Evolutionary conservation across 2,797 vertebrate species (phyloP).

Genomic region (Syndactyla subalaris): DNA sequence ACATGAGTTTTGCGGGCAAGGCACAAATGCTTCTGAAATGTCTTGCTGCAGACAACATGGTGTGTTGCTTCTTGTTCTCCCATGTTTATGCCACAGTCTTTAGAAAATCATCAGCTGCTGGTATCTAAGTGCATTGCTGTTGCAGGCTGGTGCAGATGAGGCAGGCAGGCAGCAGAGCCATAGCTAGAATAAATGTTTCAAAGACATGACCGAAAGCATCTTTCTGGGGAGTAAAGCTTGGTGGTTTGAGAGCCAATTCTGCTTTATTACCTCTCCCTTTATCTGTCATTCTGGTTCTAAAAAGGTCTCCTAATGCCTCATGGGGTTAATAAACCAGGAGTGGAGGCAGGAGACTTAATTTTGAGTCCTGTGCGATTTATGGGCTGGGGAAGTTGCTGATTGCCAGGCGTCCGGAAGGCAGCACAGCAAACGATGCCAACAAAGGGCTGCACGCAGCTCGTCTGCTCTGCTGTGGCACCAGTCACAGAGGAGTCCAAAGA

Average conservation of each 20-base stretch:
- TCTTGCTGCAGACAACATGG: neutral
- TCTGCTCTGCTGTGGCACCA: neutral
- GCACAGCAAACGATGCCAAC: neutral
- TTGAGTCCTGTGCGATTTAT: neutral
- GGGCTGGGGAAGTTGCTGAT: neutral
- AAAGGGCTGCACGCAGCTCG: neutral
- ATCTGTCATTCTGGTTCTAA: neutral
- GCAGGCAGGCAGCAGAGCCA: neutral
- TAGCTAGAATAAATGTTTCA: neutral
- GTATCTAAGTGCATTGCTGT: neutral
- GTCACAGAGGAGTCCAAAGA: neutral
- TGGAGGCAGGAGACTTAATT: slow-evolving; percentile 21
- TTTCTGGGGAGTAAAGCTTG: neutral
- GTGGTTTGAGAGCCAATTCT: neutral
- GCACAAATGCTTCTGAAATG: neutral
- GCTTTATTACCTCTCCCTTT: neutral
- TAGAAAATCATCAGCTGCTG: neutral
- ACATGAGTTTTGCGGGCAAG: neutral
- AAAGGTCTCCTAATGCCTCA: neutral
- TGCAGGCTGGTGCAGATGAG: neutral
- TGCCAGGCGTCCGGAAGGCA: neutral
- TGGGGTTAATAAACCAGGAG: slow-evolving; percentile 36
- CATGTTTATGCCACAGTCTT: neutral
- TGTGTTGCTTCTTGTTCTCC: neutral
- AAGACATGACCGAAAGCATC: neutral